A percentile compares a stretch with the other conserved stretches of the same genome.
Evolutionary conservation across 2,888 invertebrate genomes (phyloP).

Genomic region (Cephus sareptanus): DNA sequence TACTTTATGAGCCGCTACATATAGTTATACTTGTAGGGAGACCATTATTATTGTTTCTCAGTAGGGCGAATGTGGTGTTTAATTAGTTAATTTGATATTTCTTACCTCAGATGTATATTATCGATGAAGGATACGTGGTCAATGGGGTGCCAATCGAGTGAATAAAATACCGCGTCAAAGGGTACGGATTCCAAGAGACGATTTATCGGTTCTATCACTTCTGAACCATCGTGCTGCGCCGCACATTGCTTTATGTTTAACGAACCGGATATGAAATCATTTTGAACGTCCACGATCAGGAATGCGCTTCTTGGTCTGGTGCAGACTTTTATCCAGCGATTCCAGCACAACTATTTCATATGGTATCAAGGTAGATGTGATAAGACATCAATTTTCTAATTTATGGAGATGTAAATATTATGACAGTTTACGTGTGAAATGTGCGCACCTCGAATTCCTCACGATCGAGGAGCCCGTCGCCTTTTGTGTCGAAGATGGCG

Average conservation of each 20-base stretch:
- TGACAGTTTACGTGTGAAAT: constrained; percentile 6
- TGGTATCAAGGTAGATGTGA: not conserved
- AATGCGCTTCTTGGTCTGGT: constrained; percentile 86
- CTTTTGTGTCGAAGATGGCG: constrained; percentile 82
- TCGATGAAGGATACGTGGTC: constrained; percentile 97
- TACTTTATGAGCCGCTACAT: not conserved
- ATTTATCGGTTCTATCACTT: constrained; percentile 94
- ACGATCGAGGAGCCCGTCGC: constrained; percentile 80
- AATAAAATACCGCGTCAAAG: constrained; percentile 92
- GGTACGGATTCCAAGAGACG: constrained; percentile 81
- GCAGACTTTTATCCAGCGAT: constrained; percentile 87
- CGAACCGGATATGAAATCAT: constrained; percentile 96
- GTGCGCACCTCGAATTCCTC: constrained; percentile 77
- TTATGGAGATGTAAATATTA: not conserved
- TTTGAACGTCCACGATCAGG: constrained; percentile 96
- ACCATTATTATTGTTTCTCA: not conserved
- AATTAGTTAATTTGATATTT: not conserved
- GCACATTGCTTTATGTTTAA: constrained; percentile 93
- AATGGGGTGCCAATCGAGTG: constrained; percentile 96
- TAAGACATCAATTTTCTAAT: not conserved
- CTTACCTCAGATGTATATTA: constrained; percentile 75
- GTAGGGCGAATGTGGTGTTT: not conserved
- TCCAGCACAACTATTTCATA: constrained; percentile 77
- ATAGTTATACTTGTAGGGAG: not conserved
- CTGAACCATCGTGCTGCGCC: constrained; percentile 89